Evolutionary conservation across 2,797 vertebrate genomes (phyloP).

Genomic region (Lateolabrax maculatus): DNA sequence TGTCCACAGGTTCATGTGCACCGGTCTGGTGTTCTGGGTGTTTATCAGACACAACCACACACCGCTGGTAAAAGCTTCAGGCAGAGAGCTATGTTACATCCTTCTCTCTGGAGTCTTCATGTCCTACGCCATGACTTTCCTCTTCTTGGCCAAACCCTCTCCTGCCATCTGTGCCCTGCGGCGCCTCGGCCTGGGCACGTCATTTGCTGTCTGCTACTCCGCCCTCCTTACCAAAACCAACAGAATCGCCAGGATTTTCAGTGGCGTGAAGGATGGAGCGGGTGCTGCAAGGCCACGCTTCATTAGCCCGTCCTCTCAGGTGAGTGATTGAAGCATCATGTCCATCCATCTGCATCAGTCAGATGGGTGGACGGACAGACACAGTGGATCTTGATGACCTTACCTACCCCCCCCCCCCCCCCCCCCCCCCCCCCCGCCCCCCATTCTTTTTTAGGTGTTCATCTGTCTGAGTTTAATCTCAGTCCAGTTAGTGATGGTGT

Average conservation of each 20-base stretch:
- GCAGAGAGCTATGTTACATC: constrained; percentile 97
- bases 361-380: constrained; percentile 45
- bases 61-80: constrained; percentile 97
- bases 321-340: constrained; percentile 52
- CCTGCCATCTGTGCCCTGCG: constrained; percentile 95
- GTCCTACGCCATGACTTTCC: constrained; percentile 98
- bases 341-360: constrained; percentile 53
- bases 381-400: constrained; percentile 31
- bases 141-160: constrained; percentile 98
- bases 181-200: constrained; percentile 94
- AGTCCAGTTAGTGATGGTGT: constrained; percentile 95
- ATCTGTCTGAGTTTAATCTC: constrained; percentile 98
- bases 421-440: neutral
- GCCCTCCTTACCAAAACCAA: constrained; percentile 99
- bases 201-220: constrained; percentile 97
- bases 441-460: constrained; percentile 86
- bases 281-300: constrained; percentile 94
- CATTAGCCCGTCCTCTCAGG: constrained; percentile 98
- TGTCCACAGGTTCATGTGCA: constrained; percentile 89
- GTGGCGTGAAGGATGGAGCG: constrained; percentile 93
- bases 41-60: constrained; percentile 97
- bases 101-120: constrained; percentile 95
- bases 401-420: neutral
- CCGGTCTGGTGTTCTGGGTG: constrained; percentile 92
- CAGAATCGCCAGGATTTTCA: constrained; percentile 97